Evolutionary conservation across 1,140 invertebrate species (phyloP), one percentile per base, ranked within the genome.

Genomic region (Oreohelix idahoensis): DNA sequence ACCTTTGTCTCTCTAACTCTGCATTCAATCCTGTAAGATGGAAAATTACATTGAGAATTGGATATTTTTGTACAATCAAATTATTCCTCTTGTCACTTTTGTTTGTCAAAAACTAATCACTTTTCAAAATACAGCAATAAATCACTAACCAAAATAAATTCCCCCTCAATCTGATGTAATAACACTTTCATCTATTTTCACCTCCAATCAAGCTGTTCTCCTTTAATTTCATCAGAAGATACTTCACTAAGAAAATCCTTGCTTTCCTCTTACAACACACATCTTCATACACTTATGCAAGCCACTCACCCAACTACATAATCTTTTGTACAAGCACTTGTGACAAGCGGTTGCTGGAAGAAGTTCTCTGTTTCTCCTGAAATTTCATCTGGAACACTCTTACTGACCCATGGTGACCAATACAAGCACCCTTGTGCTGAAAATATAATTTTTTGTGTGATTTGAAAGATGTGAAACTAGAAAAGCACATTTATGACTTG

Each of bases 381-480:
- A 42, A 39, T 11, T 0, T 82, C 69, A 36, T 90, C 88, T 15
- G 93, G 93, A 29, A 80, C 83, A 53, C 88, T 82, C 11, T 85
- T 81, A 84, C 89, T 93, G 85, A 93, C 91, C 93, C 93, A 93
- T 2, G 87, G 86, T 70, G 92, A 92, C 93, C 93, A 93, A 84
- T 90, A 89, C 45, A 85, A 83, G 73, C 90, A 90, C 10, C 86
- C 83, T 0, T 82, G 53, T 23, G 84, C 71, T 70, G 80, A 45
- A 81, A 73, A 26, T 38, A 36, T 38, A 79, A 79, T 15, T 29
- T 45, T 51, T 15, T n/a, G 53, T 2, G 80, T 53, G 23, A 8
- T 36, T 45, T 29, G 42, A 49, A 20, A 23, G 58, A 23, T 83
- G 51, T 32, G 63, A 2, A 51, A 83, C 39, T 15, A 76, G 84